Percentiles rank a stretch among this genome's conserved stretches.
Conservation (phyloP, 2,888 invertebrate species). For the Sinotaia quadrata region DNA sequence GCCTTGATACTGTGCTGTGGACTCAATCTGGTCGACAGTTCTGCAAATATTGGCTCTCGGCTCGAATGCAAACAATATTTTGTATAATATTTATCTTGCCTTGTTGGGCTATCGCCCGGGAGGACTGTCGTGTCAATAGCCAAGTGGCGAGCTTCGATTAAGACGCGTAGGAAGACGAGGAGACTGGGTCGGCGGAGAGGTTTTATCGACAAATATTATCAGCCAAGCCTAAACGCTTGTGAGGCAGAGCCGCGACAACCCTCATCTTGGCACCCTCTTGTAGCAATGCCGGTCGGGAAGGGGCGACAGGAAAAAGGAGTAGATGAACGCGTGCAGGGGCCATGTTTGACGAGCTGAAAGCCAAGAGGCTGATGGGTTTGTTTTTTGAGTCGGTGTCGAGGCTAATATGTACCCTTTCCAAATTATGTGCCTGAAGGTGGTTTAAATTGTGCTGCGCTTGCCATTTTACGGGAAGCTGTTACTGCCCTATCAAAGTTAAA, state of each 20-base stretch:
- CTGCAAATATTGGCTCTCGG: constrained; percentile 35
- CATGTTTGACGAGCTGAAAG: constrained; percentile 3
- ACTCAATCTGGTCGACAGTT: constrained; percentile 38
- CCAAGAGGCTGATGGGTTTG: constrained; percentile 5
- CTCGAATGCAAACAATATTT: constrained; percentile 35
- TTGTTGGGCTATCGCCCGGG: constrained; percentile 24
- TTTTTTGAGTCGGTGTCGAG: too few species aligned
- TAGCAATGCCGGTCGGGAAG: too few species aligned
- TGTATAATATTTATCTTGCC: constrained; percentile 36
- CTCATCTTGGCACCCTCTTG: too few species aligned
- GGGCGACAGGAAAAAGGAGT: too few species aligned
- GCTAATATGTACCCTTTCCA: too few species aligned
- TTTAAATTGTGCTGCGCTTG: too few species aligned
- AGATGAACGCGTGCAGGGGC: neutral
- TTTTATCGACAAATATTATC: too few species aligned
- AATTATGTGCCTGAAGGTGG: too few species aligned
- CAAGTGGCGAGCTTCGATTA: constrained; percentile 23
- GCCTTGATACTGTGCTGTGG: constrained; percentile 33
- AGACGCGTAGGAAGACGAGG: neutral
- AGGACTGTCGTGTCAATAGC: constrained; percentile 22
- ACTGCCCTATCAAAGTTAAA: too few species aligned
- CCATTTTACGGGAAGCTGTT: too few species aligned
- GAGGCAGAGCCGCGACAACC: too few species aligned
- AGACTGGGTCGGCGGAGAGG: neutral
- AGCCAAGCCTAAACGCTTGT: too few species aligned